Percentiles rank a stretch among this genome's conserved stretches.
Evolutionary conservation across 2,797 vertebrate genomes (phyloP).

Genomic region (Spheniscus humboldti): DNA sequence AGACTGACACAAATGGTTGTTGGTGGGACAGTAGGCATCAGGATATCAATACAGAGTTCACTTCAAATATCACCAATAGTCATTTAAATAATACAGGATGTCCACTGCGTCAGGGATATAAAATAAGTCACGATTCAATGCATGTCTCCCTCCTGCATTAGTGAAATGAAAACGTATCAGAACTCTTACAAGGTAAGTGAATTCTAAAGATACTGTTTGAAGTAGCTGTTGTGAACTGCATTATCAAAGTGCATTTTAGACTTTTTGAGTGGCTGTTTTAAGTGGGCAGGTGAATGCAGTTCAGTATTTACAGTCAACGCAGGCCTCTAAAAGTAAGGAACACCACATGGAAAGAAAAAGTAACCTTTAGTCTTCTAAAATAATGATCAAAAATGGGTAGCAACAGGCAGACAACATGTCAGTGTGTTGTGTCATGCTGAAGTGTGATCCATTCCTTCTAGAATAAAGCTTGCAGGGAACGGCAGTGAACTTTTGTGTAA

Average conservation of each 20-base stretch:
- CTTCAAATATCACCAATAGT: neutral
- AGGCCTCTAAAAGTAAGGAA: neutral
- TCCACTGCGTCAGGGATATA: neutral
- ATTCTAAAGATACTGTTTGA: neutral
- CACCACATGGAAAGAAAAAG: neutral
- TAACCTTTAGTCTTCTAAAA: neutral
- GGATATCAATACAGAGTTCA: neutral
- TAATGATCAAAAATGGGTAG: neutral
- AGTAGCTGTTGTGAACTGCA: neutral
- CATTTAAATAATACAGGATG: neutral
- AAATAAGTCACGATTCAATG: neutral
- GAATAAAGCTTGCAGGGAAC: neutral
- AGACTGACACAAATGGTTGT: neutral
- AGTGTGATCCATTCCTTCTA: neutral
- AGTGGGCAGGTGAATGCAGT: neutral
- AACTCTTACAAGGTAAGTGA: neutral
- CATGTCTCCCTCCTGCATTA: neutral
- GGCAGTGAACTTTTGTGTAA: constrained; percentile 39
- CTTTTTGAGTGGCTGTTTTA: neutral
- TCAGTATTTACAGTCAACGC: neutral
- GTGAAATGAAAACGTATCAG: neutral
- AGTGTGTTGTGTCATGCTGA: neutral
- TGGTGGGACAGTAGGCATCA: neutral
- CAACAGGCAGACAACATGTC: neutral
- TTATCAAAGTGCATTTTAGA: neutral